Percentiles rank a stretch among this genome's conserved stretches.
Conservation (phyloP, 2,113 vertebrate genomes). For the Cynoglossus semilaevis region DNA sequence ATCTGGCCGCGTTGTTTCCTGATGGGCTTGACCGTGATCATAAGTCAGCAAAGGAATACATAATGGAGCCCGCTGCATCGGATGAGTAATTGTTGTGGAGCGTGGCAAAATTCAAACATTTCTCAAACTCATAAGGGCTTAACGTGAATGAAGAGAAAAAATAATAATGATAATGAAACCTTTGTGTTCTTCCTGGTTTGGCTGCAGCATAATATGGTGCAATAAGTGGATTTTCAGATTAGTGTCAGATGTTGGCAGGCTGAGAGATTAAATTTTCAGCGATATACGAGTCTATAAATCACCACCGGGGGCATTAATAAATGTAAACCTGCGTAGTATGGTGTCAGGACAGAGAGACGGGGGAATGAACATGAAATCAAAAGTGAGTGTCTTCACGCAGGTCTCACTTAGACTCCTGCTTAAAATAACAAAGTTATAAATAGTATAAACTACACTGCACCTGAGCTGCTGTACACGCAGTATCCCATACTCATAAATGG, state of each 20-base stretch:
- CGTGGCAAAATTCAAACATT: too few relatives aligned
- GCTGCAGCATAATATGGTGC: too few relatives aligned
- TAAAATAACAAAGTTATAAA: conserved; percentile 41
- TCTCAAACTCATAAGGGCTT: too few relatives aligned
- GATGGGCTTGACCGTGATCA: conserved; percentile 54
- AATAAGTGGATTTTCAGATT: conserved; percentile 3
- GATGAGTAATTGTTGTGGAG: conserved; percentile 20
- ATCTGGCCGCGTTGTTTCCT: conserved; percentile 63
- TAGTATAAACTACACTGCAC: too few relatives aligned
- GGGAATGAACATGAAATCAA: conserved; percentile 5
- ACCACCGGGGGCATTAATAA: conserved; percentile 11
- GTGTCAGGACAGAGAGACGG: conserved; percentile 28
- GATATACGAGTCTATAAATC: conserved; percentile 41
- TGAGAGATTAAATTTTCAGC: conserved; percentile 32
- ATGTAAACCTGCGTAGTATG: conserved; percentile 2
- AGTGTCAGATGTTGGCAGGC: not conserved
- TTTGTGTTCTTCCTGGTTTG: not conserved
- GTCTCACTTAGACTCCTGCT: conserved; percentile 13
- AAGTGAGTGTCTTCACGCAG: too few relatives aligned
- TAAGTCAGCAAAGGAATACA: conserved; percentile 33
- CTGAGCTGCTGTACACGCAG: too few relatives aligned
- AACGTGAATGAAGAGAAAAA: too few relatives aligned
- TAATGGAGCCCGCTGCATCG: conserved; percentile 35
- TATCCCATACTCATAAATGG: too few relatives aligned
- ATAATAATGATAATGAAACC: conserved; percentile 6